These are phyloP conservation scores for Ochotona curzoniae DNA, from an alignment of 2,113 vertebrate species.

Conservation along the genomic window DNA sequence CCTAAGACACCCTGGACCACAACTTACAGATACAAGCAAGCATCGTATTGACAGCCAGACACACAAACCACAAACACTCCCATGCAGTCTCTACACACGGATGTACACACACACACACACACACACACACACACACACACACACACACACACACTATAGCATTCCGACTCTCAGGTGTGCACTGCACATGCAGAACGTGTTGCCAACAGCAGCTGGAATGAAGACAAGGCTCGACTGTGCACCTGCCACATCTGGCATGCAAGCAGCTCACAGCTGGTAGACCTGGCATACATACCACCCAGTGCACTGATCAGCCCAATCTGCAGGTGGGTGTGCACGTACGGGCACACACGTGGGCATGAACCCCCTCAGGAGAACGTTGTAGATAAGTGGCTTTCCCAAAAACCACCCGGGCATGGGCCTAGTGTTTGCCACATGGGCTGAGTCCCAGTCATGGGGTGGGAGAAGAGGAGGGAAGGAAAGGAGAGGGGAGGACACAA, in stretches of 20 bases:
- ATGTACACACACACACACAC: neutral
- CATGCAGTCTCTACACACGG: neutral
- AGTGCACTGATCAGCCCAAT: neutral
- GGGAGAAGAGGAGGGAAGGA: neutral
- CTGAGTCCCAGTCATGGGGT: neutral
- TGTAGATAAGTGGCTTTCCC: neutral
- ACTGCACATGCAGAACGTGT: neutral
- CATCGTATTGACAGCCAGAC: neutral
- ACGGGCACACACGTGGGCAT: fast-evolving
- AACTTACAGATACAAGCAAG: neutral
- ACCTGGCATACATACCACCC: neutral
- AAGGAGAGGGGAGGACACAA: neutral
- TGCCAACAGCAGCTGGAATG: neutral
- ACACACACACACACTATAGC: neutral
- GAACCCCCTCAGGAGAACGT: neutral
- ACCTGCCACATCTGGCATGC: no score
- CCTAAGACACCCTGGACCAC: neutral
- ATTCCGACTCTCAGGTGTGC: neutral
- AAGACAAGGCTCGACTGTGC: fast-evolving
- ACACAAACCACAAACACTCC: neutral
- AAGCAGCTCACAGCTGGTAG: neutral
- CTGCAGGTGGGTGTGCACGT: no score
- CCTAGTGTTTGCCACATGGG: neutral
- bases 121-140: neutral
- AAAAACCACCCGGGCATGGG: neutral